These are phyloP conservation scores for Monoplex corrugatus DNA, from an alignment of 2,888 invertebrate species.

Conservation along the genomic window DNA sequence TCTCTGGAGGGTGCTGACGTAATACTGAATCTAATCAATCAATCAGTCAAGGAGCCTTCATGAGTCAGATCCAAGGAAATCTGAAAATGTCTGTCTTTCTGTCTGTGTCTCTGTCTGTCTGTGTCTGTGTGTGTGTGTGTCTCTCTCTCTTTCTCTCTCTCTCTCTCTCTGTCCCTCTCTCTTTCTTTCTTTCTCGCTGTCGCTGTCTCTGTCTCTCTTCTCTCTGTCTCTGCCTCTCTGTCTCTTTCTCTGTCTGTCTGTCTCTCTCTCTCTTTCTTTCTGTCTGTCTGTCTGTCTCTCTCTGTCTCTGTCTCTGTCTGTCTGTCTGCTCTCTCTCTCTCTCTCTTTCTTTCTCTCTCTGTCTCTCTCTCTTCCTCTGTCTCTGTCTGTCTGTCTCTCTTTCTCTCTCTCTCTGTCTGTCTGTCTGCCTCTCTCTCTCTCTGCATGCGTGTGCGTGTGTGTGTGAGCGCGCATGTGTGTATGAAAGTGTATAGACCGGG, in stretches of 20 bases:
- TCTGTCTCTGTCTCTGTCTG: not conserved
- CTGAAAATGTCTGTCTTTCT: not conserved
- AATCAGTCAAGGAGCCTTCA: no score
- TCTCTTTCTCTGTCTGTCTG: not conserved
- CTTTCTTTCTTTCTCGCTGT: no score
- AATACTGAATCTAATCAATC: no score
- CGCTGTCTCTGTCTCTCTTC: no score
- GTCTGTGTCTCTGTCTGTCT: not conserved
- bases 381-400: slow-evolving; percentile 39
- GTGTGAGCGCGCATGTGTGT: no score
- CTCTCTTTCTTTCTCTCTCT: slow-evolving; percentile 28
- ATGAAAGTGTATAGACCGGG: no score
- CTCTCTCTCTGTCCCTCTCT: no score
- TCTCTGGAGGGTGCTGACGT: no score
- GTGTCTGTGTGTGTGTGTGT: not conserved
- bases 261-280: not conserved
- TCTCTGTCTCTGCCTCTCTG: no score
- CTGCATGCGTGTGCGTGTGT: not conserved
- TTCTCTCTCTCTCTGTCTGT: slow-evolving; percentile 21
- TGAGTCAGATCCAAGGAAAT: no score
- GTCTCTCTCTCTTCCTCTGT: slow-evolving; percentile 26
- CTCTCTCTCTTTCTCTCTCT: no score
- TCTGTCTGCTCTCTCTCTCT: not conserved
- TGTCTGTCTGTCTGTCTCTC: not conserved
- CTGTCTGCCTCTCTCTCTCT: not conserved